phyloP scores from a whole-genome alignment of 2,888 invertebrate species.

The Osedax frankpressi region DNA sequence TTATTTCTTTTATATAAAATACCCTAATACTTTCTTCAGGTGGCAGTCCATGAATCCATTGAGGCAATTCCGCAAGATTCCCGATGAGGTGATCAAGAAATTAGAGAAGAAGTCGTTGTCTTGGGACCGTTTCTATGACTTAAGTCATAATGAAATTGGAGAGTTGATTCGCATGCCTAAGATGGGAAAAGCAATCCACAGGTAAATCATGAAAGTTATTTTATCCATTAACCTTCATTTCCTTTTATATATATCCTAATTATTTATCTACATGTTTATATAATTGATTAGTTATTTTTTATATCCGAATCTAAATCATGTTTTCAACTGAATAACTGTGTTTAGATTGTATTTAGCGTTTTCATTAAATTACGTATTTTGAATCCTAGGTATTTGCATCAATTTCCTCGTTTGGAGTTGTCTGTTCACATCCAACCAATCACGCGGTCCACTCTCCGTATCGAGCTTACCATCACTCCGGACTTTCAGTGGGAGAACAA shows the following conservation, averaged over 20 bases:
- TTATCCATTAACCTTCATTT: too few species aligned
- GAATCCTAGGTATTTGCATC: slow-evolving; percentile 70
- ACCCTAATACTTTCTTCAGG: too few species aligned
- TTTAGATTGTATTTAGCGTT: too few species aligned
- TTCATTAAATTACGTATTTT: too few species aligned
- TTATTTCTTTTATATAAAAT: too few species aligned
- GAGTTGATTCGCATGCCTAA: slow-evolving; percentile 82
- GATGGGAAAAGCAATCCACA: slow-evolving; percentile 84
- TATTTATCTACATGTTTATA: too few species aligned
- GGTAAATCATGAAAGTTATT: too few species aligned
- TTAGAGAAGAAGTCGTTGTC: slow-evolving; percentile 77
- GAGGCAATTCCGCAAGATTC: slow-evolving; percentile 90
- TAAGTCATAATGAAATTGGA: slow-evolving; percentile 91
- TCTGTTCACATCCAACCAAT: slow-evolving; percentile 96
- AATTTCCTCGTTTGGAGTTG: slow-evolving; percentile 78
- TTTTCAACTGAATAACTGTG: too few species aligned
- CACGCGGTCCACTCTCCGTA: slow-evolving; percentile 70
- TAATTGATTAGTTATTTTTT: too few species aligned
- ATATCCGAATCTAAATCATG: too few species aligned
- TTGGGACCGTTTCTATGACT: slow-evolving; percentile 68
- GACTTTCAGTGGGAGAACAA: slow-evolving; percentile 99
- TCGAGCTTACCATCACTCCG: slow-evolving; percentile 90
- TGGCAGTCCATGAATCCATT: slow-evolving; percentile 99
- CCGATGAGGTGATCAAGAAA: slow-evolving; percentile 87
- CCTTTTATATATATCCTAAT: too few species aligned